Evolutionary conservation across 1,140 invertebrate genomes (phyloP).

Genomic region (Fopius arisanus): DNA sequence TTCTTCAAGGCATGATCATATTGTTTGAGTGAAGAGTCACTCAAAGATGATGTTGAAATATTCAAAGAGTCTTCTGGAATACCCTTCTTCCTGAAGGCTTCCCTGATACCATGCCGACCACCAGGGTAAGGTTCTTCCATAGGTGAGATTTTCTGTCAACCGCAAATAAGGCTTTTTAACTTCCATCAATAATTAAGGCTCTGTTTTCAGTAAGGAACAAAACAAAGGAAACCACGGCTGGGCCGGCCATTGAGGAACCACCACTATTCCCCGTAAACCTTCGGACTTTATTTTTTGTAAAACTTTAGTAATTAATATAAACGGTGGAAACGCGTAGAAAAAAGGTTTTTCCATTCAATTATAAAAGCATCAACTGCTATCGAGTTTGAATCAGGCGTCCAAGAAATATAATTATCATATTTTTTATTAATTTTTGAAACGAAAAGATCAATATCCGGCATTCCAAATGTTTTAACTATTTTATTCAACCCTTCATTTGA

Average conservation of each 20-base stretch:
- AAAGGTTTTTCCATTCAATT: slow-evolving; percentile 12
- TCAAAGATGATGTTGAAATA: slow-evolving; percentile 37
- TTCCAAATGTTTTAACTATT: slow-evolving; percentile 32
- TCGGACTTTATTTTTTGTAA: slow-evolving; percentile 26
- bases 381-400: slow-evolving; percentile 38
- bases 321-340: slow-evolving; percentile 33
- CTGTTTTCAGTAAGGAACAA: slow-evolving; percentile 9
- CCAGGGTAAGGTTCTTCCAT: slow-evolving; percentile 40
- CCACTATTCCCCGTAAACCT: slow-evolving; percentile 17
- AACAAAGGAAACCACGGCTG: slow-evolving; percentile 26
- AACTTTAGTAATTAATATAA: slow-evolving; percentile 9
- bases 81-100: slow-evolving; percentile 32
- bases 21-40: no score
- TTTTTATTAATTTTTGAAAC: slow-evolving; percentile 31
- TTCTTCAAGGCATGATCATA: slow-evolving; percentile 40
- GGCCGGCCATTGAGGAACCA: slow-evolving; percentile 27
- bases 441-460: slow-evolving; percentile 33
- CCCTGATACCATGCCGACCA: slow-evolving; percentile 39
- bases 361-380: slow-evolving; percentile 31
- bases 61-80: slow-evolving; percentile 33
- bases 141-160: slow-evolving; percentile 40
- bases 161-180: neutral
- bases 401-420: slow-evolving; percentile 40
- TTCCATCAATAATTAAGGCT: slow-evolving; percentile 16
- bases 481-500: slow-evolving; percentile 32